Base-by-base conservation (phyloP, 2,888 invertebrate species). In the Morinoia aosen region DNA sequence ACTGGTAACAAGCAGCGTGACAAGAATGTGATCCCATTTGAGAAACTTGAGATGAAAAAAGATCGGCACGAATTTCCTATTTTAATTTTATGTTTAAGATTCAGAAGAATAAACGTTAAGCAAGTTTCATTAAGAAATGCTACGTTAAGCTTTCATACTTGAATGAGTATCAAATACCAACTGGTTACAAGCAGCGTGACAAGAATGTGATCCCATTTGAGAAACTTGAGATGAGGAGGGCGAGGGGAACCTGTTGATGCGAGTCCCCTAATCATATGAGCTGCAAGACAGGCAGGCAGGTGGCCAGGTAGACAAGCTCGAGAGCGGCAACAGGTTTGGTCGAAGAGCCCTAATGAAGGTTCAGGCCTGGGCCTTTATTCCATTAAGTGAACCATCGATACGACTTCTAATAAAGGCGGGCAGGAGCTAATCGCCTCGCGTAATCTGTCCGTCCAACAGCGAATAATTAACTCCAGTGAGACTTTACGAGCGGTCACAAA, bases 321-420 rank as follows among this genome's bases (percentile, higher is more conserved):
- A 90, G 76, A 76, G 40, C 93, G n/a, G 93, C 93, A 93, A 93
- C 93, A 93, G 93, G 93, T 93, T 33, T 93, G 57, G 57, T n/a
- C 93, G 57, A n/a, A 56, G 57, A 57, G 16, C 57, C n/a, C 58
- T 93, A 93, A 93, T 93, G 93, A 93, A 93, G 93, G 57, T 57
- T 57, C 56, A 90, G 48, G 90, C 40, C 90, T 39, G 40, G 16
- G 90, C 90, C 90, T 90, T 48, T 90, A 48, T 90, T 90, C 48
- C 90, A 90, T 90, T 90, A 90, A 90, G 90, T 90, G 90, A 40
- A 16, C 90, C 90, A 90, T 90, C 40, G 40, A 40, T 40, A 90
- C 90, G 40, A 90, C 90, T 48, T 48, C 90, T 90, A 90, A 90
- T 90, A 40, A 90, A 48, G 19, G 14, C 90, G 8, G 48, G 90